These are phyloP conservation scores for Bilobella aurantiaca DNA, from an alignment of 1,140 invertebrate genomes.

Conservation along the genomic window DNA sequence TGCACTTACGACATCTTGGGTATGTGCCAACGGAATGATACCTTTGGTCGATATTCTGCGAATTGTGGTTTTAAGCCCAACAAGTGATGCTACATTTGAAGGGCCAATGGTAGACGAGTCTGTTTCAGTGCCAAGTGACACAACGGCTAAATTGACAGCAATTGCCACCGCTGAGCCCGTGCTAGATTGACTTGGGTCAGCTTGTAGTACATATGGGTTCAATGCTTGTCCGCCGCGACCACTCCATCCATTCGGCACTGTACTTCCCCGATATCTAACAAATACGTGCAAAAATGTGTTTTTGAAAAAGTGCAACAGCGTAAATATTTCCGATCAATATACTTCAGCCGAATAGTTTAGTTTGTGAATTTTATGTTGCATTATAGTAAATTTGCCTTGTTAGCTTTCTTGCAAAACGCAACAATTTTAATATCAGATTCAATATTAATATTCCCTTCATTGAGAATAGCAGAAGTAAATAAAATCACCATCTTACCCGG, in stretches of 20 bases:
- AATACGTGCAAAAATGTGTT: too few relatives aligned
- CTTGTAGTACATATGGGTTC: not conserved
- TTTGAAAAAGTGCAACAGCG: too few relatives aligned
- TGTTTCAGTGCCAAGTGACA: not conserved
- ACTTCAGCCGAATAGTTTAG: too few relatives aligned
- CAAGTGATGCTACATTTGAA: not conserved
- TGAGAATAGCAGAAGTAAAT: too few relatives aligned
- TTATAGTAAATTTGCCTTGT: too few relatives aligned
- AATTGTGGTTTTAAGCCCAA: not conserved
- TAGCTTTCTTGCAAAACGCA: too few relatives aligned
- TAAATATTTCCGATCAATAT: too few relatives aligned
- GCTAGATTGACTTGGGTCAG: not conserved
- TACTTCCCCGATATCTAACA: not conserved
- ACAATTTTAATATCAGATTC: too few relatives aligned
- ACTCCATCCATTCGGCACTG: not conserved
- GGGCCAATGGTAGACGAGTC: not conserved
- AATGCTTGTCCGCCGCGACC: not conserved
- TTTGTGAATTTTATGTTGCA: too few relatives aligned
- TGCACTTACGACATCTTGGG: not conserved
- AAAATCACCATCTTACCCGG: too few relatives aligned
- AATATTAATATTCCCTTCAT: too few relatives aligned
- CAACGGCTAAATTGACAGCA: not conserved
- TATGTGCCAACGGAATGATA: not conserved
- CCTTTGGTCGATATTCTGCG: not conserved
- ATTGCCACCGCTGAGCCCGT: not conserved